Percentiles rank a stretch among this genome's conserved stretches.
These are phyloP conservation scores for Carettochelys insculpta DNA, from an alignment of 2,113 vertebrate species.

Conservation along the genomic window DNA sequence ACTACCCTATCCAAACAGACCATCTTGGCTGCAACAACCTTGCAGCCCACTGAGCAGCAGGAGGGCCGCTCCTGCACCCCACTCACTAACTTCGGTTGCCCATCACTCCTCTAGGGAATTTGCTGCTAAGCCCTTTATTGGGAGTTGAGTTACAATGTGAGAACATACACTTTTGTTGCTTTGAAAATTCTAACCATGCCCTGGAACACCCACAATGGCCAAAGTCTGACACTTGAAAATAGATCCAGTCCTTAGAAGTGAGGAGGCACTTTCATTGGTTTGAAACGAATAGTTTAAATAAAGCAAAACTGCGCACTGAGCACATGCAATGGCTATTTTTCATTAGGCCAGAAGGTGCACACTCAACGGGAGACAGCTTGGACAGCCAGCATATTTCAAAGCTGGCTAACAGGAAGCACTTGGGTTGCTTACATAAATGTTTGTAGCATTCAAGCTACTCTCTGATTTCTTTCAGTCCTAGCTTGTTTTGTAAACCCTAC, in stretches of 20 bases:
- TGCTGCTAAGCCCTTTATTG: not conserved
- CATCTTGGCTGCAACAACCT: no score
- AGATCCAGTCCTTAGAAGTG: not conserved
- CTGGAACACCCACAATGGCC: not conserved
- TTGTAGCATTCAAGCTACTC: accelerated
- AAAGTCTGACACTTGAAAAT: not conserved
- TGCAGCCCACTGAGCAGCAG: no score
- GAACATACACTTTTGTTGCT: accelerated
- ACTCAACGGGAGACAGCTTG: not conserved
- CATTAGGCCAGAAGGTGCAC: not conserved
- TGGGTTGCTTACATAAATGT: not conserved
- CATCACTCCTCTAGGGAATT: no score
- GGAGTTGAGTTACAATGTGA: not conserved
- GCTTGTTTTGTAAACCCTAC: not conserved
- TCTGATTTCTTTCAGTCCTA: not conserved
- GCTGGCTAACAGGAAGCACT: not conserved
- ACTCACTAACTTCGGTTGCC: no score
- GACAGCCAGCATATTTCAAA: not conserved
- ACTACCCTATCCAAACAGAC: no score
- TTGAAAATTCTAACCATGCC: not conserved
- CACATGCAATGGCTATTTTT: not conserved
- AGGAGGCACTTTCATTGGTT: not conserved
- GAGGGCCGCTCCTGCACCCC: no score
- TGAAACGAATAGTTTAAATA: not conserved
- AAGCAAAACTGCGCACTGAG: not conserved